Conservation (phyloP, 2,888 invertebrate genomes). For the Melinopterus prodromus region DNA sequence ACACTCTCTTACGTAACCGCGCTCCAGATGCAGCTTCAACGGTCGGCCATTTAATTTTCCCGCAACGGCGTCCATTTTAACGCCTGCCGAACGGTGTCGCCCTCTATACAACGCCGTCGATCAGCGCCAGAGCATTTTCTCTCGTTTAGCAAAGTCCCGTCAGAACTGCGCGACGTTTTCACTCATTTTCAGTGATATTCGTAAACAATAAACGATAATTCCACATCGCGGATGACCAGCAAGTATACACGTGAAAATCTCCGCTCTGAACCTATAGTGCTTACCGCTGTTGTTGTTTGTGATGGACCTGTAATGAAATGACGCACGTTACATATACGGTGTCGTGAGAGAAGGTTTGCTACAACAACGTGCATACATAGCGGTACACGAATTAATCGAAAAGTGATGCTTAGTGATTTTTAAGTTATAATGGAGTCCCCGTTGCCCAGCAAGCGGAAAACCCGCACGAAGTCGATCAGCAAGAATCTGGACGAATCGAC, state of each 20-base stretch:
- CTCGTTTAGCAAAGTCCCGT: background rate
- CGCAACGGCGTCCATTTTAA: conserved; percentile 17
- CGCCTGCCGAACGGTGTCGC: conserved; percentile 37
- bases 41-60: conserved; percentile 31
- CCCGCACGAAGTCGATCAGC: conserved; percentile 32
- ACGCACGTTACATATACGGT: conserved; percentile 47
- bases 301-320: conserved; percentile 39
- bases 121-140: background rate
- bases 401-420: conserved; percentile 30
- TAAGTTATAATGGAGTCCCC: conserved; percentile 31
- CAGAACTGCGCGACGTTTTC: background rate
- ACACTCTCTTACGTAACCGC: background rate
- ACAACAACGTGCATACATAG: background rate
- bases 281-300: conserved; percentile 22
- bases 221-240: background rate
- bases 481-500: conserved; percentile 29
- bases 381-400: background rate
- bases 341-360: conserved; percentile 12
- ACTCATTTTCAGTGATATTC: background rate
- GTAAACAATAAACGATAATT: background rate
- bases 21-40: conserved; percentile 23
- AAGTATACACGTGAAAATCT: background rate
- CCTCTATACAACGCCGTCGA: conserved; percentile 42
- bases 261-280: background rate
- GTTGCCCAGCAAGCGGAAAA: conserved; percentile 35